Evolutionary conservation across 1,140 invertebrate genomes (phyloP).

Genomic region (Ceratosolen solmsi): DNA sequence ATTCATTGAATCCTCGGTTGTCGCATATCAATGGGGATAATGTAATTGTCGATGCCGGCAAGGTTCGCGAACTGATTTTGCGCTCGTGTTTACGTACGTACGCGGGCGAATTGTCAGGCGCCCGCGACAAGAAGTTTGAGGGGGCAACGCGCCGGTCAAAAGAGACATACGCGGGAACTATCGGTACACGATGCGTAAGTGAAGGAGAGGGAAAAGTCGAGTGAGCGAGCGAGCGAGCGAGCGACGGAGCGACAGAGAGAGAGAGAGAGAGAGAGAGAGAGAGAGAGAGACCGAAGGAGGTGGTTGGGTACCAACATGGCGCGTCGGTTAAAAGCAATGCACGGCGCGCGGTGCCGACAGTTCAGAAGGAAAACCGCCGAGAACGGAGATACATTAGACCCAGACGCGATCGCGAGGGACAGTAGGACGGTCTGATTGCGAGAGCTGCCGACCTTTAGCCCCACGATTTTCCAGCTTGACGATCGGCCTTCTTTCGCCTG

Average conservation of each 20-base stretch:
- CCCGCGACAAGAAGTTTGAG: background rate
- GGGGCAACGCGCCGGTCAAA: conserved; percentile 15
- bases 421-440: background rate
- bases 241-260: background rate
- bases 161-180: background rate
- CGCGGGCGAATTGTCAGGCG: background rate
- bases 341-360: conserved; percentile 23
- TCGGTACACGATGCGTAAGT: conserved; percentile 13
- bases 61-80: background rate
- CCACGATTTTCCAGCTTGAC: background rate
- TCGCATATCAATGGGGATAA: no score
- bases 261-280: background rate
- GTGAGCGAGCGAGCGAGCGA: background rate
- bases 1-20: no score
- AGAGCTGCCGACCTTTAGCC: background rate
- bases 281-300: conserved; percentile 11
- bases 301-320: conserved; percentile 38
- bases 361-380: conserved; percentile 35
- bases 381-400: conserved; percentile 12
- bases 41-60: no score
- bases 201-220: background rate
- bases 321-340: conserved; percentile 47
- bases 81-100: background rate
- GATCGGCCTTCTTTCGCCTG: background rate
- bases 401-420: background rate